phyloP scores from a whole-genome alignment of 2,113 vertebrate species.

The Tetrax tetrax region DNA sequence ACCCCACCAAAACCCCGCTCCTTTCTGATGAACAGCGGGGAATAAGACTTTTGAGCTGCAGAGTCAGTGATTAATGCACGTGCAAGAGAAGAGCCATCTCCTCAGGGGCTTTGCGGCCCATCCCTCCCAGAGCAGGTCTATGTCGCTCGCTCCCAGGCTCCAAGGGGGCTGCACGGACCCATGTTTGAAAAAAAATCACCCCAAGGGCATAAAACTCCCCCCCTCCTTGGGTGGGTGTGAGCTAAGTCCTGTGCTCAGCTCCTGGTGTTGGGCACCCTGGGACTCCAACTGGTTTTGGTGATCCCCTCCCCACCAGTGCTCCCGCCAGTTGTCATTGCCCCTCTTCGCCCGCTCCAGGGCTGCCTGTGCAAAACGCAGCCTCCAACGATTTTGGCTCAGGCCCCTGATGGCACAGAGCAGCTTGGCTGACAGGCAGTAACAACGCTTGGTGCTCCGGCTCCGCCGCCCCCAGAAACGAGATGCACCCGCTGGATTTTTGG shows the following conservation, averaged over 20 bases:
- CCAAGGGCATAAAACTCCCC: background rate
- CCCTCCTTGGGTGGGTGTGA: fast-evolving
- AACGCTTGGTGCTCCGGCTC: background rate
- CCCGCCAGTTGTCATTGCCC: background rate
- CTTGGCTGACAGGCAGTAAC: background rate
- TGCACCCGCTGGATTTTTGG: background rate
- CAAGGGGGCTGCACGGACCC: fast-evolving
- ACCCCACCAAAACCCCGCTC: background rate
- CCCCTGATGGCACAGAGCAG: background rate
- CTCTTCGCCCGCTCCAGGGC: background rate
- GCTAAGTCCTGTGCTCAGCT: background rate
- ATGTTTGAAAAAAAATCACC: background rate
- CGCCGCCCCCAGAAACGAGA: background rate
- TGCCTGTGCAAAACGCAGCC: background rate
- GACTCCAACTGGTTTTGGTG: background rate
- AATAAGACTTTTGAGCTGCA: background rate
- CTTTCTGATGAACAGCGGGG: background rate
- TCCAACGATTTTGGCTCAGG: background rate
- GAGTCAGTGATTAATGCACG: fast-evolving
- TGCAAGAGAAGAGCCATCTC: background rate
- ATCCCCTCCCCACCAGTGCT: background rate
- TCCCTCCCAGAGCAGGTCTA: background rate
- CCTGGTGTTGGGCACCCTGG: background rate
- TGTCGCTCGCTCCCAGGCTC: background rate
- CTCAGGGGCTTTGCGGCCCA: background rate